A percentile compares a stretch with the other conserved stretches of the same genome.
Conservation (phyloP, 2,113 vertebrate species). For the Chionodraco myersi region DNA sequence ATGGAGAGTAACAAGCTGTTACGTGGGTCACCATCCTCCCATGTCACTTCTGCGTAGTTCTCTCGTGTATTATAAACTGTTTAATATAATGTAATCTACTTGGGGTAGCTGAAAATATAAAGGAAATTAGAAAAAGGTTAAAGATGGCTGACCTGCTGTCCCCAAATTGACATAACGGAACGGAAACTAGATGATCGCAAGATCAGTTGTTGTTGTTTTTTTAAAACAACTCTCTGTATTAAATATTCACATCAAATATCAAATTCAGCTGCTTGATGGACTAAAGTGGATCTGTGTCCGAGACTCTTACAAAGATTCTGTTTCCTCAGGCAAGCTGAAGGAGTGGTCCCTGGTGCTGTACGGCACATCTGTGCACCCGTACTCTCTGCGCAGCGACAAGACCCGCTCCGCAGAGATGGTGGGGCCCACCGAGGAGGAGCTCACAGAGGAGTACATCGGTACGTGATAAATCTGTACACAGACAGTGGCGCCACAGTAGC, state of each 20-base stretch:
- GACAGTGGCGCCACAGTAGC: neutral
- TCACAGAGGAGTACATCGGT: slow-evolving; percentile 94
- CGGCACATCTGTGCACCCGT: slow-evolving; percentile 95
- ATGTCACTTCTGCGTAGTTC: neutral
- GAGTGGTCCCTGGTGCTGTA: slow-evolving; percentile 98
- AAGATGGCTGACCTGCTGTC: neutral
- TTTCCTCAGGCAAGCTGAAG: slow-evolving; percentile 92
- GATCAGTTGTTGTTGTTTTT: too few species aligned
- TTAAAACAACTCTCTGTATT: neutral
- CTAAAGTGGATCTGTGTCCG: neutral
- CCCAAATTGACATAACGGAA: too few species aligned
- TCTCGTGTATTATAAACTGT: slow-evolving; percentile 6
- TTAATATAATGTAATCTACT: neutral
- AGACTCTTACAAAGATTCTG: neutral
- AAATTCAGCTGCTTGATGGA: neutral
- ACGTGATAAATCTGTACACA: slow-evolving; percentile 26
- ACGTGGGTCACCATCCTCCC: neutral
- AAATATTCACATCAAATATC: neutral
- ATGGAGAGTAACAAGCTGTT: slow-evolving; percentile 28
- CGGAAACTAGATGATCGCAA: too few species aligned
- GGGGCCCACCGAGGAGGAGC: slow-evolving; percentile 87
- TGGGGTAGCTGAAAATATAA: slow-evolving; percentile 7
- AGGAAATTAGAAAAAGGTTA: neutral
- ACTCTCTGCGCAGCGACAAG: slow-evolving; percentile 90
- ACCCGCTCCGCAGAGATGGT: slow-evolving; percentile 84